Evolutionary conservation across 2,113 vertebrate genomes (phyloP).

Genomic region (Protomyctophum bolini): DNA sequence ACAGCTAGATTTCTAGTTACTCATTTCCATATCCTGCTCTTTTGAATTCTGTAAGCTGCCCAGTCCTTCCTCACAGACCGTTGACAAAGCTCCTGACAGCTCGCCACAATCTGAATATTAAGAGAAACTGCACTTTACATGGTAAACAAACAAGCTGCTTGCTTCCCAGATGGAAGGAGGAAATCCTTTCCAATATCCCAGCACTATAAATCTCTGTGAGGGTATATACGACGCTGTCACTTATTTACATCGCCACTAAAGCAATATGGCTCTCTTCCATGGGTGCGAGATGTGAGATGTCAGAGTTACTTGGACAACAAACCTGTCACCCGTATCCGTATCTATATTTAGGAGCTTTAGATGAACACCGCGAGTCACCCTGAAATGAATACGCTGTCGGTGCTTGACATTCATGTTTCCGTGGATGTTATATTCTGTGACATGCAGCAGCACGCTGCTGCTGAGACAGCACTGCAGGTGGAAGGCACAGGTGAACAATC

Average conservation of each 20-base stretch:
- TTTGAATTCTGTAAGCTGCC: too few species aligned
- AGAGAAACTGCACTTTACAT: constrained; percentile 24
- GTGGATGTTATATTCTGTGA: too few species aligned
- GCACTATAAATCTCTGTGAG: constrained; percentile 15
- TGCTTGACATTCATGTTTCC: constrained; percentile 9
- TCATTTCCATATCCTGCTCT: too few species aligned
- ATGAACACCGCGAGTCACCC: not conserved
- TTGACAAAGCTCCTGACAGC: not conserved
- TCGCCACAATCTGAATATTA: constrained; percentile 12
- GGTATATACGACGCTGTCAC: constrained; percentile 10
- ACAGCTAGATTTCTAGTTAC: too few species aligned
- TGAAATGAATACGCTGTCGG: constrained; percentile 1
- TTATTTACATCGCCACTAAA: constrained; percentile 14
- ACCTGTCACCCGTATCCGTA: constrained; percentile 19
- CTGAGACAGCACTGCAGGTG: too few species aligned
- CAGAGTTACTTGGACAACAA: constrained; percentile 38
- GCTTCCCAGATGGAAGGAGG: not conserved
- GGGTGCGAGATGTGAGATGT: constrained; percentile 34
- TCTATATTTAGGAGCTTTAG: constrained; percentile 51
- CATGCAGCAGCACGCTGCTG: too few species aligned
- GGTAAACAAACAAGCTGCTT: constrained; percentile 19
- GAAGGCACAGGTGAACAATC: too few species aligned
- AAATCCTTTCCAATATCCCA: constrained; percentile 11
- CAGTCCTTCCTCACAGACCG: too few species aligned
- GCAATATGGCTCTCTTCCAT: constrained; percentile 35